A percentile compares a stretch with the other conserved stretches of the same genome.
Conservation (phyloP, 2,888 invertebrate species). For the Metacarcinus magister region DNA sequence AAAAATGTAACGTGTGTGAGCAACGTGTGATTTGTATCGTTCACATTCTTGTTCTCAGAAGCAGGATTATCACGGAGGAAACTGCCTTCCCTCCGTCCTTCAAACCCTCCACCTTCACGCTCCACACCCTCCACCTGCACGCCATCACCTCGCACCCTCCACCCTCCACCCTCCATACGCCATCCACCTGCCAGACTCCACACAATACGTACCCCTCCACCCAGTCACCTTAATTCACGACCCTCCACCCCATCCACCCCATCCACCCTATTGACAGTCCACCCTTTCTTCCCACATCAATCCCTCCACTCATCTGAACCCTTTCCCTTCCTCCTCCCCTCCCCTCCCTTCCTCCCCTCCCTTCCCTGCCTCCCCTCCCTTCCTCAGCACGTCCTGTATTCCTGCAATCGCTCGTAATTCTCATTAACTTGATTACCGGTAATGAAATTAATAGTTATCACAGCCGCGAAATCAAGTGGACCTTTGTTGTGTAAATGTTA, state of each 20-base stretch:
- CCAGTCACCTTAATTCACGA: neutral
- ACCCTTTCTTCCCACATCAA: neutral
- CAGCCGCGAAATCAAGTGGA: conserved; percentile 57
- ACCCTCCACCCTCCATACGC: neutral
- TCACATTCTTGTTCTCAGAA: neutral
- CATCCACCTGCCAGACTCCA: neutral
- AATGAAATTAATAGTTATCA: conserved; percentile 70
- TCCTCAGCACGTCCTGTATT: conserved; percentile 30
- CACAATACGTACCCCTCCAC: neutral
- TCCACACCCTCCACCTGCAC: neutral
- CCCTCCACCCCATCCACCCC: neutral
- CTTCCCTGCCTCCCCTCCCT: neutral
- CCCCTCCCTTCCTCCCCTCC: neutral
- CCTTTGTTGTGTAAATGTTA: conserved; percentile 56
- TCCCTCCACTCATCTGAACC: neutral
- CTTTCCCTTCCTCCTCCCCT: neutral
- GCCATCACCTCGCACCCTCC: neutral
- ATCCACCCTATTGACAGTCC: neutral
- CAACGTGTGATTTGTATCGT: neutral
- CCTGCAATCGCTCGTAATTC: conserved; percentile 52
- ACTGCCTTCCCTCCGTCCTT: neutral
- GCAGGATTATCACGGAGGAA: neutral
- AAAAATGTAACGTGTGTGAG: conserved; percentile 16
- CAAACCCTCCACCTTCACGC: neutral
- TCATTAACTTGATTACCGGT: conserved; percentile 65